Conservation (phyloP, 2,888 invertebrate species). For the Phaedon cochleariae region DNA sequence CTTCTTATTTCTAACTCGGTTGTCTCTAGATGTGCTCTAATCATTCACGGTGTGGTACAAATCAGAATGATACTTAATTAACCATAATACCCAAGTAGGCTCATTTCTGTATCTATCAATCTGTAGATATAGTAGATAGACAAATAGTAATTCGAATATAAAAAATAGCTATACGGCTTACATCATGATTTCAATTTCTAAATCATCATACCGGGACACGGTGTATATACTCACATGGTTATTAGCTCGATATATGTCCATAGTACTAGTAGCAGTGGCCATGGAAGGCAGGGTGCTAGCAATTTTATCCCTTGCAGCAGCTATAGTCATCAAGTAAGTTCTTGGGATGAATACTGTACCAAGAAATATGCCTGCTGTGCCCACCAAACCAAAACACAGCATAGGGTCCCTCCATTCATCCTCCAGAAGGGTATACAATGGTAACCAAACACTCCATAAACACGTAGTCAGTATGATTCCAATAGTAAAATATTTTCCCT, state of each 20-base stretch:
- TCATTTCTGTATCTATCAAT: too few relatives aligned
- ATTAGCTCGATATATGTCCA: conserved; percentile 61
- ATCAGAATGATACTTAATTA: too few relatives aligned
- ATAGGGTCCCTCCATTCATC: conserved; percentile 68
- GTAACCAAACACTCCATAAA: conserved; percentile 71
- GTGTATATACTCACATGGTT: conserved; percentile 56
- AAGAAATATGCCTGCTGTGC: conserved; percentile 70
- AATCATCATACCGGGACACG: too few relatives aligned
- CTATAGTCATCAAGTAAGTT: conserved; percentile 73
- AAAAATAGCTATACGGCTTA: too few relatives aligned
- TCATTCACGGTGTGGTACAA: too few relatives aligned
- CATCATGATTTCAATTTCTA: too few relatives aligned
- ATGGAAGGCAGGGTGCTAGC: conserved; percentile 66
- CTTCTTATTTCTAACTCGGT: too few relatives aligned
- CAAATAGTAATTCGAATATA: too few relatives aligned
- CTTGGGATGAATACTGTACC: conserved; percentile 74
- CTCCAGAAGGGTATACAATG: conserved; percentile 65
- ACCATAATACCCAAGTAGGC: too few relatives aligned
- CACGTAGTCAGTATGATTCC: conserved; percentile 66
- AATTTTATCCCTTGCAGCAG: conserved; percentile 69
- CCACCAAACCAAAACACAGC: conserved; percentile 69
- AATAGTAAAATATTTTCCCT: conserved; percentile 68
- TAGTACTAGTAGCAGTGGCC: conserved; percentile 59
- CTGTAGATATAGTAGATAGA: too few relatives aligned
- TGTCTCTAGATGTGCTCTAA: too few relatives aligned